Percentiles rank a stretch among this genome's conserved stretches.
These are phyloP conservation scores for Malachius bipustulatus DNA, from an alignment of 2,888 invertebrate species.

Conservation along the genomic window DNA sequence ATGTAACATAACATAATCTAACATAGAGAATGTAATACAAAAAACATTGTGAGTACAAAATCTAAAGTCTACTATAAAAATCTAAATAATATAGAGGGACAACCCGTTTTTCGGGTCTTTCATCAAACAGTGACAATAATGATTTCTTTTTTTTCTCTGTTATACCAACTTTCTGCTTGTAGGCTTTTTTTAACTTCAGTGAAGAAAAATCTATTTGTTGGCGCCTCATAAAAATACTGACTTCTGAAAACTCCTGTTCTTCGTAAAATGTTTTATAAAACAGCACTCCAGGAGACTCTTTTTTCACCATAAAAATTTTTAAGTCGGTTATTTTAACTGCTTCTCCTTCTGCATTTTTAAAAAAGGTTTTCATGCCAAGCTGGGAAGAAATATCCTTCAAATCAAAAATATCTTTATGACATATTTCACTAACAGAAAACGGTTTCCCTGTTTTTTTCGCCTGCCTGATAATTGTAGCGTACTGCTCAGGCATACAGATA, in stretches of 20 bases:
- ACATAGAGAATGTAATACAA: too few species aligned
- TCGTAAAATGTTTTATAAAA: conserved; percentile 1
- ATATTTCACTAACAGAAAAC: too few species aligned
- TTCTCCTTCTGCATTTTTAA: background rate
- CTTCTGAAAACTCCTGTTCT: background rate
- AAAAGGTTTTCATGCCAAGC: background rate
- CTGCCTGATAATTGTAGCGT: background rate
- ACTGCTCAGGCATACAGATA: conserved; percentile 5
- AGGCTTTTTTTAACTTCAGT: conserved; percentile 1
- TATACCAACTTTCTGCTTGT: background rate
- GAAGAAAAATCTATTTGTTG: background rate
- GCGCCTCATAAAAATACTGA: background rate
- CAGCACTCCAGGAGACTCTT: background rate
- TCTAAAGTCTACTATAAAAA: conserved; percentile 1
- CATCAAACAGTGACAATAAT: conserved; percentile 2
- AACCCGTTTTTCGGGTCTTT: conserved; percentile 2
- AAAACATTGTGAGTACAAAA: too few species aligned
- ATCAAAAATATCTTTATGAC: background rate
- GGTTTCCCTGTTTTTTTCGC: background rate
- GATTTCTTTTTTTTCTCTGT: background rate
- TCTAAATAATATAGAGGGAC: background rate
- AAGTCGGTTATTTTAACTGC: background rate
- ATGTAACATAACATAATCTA: too few species aligned
- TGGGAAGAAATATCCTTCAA: background rate
- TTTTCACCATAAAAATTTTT: background rate